A percentile compares a stretch with the other conserved stretches of the same genome.
Evolutionary conservation across 2,888 invertebrate species (phyloP).

Genomic region (Syrphus vitripennis): DNA sequence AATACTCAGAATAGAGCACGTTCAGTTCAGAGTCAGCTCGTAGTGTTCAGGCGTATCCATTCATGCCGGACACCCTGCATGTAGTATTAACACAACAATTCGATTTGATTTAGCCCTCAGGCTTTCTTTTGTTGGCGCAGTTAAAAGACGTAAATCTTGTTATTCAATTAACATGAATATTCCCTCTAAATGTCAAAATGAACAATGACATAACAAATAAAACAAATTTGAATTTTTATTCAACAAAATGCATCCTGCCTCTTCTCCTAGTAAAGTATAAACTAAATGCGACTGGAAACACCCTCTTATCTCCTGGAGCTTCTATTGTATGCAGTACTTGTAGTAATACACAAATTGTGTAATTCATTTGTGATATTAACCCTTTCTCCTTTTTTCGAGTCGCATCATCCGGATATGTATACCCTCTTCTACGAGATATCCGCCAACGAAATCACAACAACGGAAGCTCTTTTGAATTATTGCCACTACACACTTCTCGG

Average conservation of each 20-base stretch:
- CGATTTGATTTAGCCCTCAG: background rate
- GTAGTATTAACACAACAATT: too few species aligned
- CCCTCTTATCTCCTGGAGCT: background rate
- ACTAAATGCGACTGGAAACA: background rate
- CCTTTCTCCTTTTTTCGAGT: conserved; percentile 22
- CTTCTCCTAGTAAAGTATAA: background rate
- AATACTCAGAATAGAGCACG: too few species aligned
- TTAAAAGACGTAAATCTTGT: conserved; percentile 26
- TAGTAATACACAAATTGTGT: background rate
- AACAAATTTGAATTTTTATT: conserved; percentile 51
- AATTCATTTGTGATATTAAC: conserved; percentile 40
- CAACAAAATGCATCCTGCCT: conserved; percentile 23
- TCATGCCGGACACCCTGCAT: too few species aligned
- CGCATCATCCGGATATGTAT: conserved; percentile 31
- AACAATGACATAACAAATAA: conserved; percentile 30
- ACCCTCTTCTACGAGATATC: conserved; percentile 35
- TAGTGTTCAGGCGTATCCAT: too few species aligned
- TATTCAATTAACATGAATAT: conserved; percentile 56
- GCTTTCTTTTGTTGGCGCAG: background rate
- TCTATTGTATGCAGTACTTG: background rate
- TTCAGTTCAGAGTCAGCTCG: too few species aligned
- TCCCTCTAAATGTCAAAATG: conserved; percentile 5
- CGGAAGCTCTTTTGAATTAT: conserved; percentile 3
- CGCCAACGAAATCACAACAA: conserved; percentile 25
- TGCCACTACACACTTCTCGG: background rate